Percentiles rank a stretch among this genome's conserved stretches.
These are phyloP conservation scores for Drosophila nr. fundita DNA, from an alignment of 2,888 invertebrate species.

Conservation along the genomic window DNA sequence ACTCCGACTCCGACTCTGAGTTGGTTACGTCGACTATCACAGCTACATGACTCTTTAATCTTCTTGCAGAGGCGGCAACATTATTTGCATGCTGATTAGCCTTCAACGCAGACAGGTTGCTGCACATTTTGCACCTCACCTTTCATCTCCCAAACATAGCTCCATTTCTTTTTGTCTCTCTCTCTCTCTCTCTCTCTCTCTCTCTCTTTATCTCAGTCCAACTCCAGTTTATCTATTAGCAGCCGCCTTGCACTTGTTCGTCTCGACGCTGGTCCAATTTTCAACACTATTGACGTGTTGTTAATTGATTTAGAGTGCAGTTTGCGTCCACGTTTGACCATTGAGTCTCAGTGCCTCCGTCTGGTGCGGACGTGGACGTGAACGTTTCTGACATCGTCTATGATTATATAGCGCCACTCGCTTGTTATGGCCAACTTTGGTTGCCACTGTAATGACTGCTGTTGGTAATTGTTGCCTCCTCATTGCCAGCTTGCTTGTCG, in stretches of 20 bases:
- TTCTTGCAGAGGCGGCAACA: conserved; percentile 74
- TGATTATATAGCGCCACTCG: conserved; percentile 79
- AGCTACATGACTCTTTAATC: conserved; percentile 73
- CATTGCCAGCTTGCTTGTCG: conserved; percentile 14
- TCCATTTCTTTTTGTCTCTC: conserved; percentile 14
- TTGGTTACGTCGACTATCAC: conserved; percentile 59
- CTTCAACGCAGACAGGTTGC: conserved; percentile 71
- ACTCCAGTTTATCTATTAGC: conserved; percentile 53
- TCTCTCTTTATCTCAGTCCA: background rate
- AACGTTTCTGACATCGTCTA: conserved; percentile 46
- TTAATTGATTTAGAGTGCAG: conserved; percentile 80
- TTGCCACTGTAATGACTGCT: conserved; percentile 75
- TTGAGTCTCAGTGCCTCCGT: conserved; percentile 30
- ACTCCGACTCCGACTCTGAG: background rate
- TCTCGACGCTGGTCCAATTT: conserved; percentile 70
- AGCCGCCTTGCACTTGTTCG: conserved; percentile 42
- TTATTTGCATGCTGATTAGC: conserved; percentile 82
- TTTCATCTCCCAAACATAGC: conserved; percentile 18
- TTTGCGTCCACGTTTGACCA: conserved; percentile 47
- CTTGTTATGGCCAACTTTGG: conserved; percentile 76
- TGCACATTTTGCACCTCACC: conserved; percentile 54
- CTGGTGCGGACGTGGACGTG: conserved; percentile 19
- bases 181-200: conserved; percentile 5
- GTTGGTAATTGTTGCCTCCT: conserved; percentile 71
- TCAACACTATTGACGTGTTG: conserved; percentile 81